Conservation (phyloP, 2,888 invertebrate species). For the Drosophila affinis region DNA sequence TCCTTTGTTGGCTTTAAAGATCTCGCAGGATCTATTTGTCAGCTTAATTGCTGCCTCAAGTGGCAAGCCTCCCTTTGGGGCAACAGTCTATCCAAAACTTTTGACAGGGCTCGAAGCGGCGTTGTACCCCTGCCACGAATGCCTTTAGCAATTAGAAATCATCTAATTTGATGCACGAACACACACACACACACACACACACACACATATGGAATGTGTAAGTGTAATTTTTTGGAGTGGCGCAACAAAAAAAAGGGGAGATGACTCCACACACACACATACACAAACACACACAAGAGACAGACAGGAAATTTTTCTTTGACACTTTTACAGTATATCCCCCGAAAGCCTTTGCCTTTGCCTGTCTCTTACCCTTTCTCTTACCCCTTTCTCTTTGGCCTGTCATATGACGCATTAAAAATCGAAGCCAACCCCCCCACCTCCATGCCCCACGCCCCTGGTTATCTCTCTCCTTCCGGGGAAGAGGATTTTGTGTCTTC, state of each 20-base stretch:
- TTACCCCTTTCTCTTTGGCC: constrained; percentile 13
- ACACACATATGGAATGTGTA: constrained; percentile 40
- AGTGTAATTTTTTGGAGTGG: constrained; percentile 50
- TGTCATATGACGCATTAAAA: constrained; percentile 78
- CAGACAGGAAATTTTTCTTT: constrained; percentile 58
- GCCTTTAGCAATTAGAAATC: constrained; percentile 67
- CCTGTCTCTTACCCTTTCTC: constrained; percentile 14
- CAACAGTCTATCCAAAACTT: not conserved
- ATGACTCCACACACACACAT: not conserved
- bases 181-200: constrained; percentile 27
- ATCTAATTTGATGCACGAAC: constrained; percentile 68
- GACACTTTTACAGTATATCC: constrained; percentile 58
- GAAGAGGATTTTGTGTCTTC: constrained; percentile 19
- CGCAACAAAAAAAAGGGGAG: constrained; percentile 21
- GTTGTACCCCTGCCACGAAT: not conserved
- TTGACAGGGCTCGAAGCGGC: not conserved
- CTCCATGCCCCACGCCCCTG: not conserved
- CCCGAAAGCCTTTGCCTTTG: constrained; percentile 30
- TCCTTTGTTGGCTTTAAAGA: not conserved
- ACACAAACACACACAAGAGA: not conserved
- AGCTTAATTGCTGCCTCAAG: not conserved
- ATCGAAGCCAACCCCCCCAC: constrained; percentile 66
- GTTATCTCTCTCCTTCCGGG: not conserved
- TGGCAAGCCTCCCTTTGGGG: not conserved
- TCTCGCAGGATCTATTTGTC: not conserved